Percentiles rank a stretch among this genome's conserved stretches.
phyloP scores from a whole-genome alignment of 2,113 vertebrate species.

The Tylochromis polylepis region DNA sequence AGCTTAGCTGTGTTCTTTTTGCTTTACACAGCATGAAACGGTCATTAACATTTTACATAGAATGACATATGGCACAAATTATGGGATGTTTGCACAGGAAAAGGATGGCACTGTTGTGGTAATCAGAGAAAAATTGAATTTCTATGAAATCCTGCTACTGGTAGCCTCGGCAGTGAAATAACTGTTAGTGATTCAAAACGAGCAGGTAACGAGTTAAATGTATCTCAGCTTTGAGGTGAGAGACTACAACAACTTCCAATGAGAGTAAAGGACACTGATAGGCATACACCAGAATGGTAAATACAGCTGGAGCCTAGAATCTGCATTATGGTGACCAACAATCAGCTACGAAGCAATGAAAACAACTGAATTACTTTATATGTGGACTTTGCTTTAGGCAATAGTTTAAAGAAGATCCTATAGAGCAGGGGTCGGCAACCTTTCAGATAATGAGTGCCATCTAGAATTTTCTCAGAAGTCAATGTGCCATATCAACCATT shows the following conservation, averaged over 20 bases:
- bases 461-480: too few species aligned
- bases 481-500: too few species aligned
- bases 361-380: background rate
- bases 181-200: background rate
- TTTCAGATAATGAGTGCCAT: too few species aligned
- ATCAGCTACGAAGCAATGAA: background rate
- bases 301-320: background rate
- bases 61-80: background rate
- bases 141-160: background rate
- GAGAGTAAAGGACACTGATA: background rate
- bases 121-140: background rate
- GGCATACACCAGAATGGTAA: background rate
- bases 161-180: rapidly evolving
- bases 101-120: background rate
- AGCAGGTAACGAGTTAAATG: background rate
- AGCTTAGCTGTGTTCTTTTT: background rate
- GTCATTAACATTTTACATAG: background rate
- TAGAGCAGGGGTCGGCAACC: too few species aligned
- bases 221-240: background rate
- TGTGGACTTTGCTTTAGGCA: background rate
- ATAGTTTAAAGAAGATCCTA: background rate
- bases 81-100: background rate
- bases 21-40: background rate
- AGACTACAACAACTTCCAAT: background rate
- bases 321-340: background rate